Conservation (phyloP, 2,797 vertebrate genomes). For the Pithecia hirsuta region DNA sequence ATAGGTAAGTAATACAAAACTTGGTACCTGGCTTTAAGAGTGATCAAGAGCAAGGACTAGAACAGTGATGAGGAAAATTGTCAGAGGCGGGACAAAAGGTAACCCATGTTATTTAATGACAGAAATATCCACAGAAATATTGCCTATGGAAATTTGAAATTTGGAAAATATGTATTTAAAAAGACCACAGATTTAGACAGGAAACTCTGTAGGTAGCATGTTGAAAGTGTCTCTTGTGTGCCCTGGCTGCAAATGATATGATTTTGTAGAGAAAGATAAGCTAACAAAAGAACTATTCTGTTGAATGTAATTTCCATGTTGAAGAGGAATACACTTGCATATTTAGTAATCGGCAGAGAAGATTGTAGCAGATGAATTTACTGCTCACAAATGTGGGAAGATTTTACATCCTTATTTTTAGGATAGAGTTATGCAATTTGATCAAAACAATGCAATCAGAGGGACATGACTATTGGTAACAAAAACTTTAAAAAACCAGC, state of each 20-base stretch:
- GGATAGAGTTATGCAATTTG: neutral
- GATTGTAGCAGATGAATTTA: neutral
- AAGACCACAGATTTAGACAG: neutral
- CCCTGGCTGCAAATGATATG: neutral
- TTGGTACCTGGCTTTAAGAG: neutral
- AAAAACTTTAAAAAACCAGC: neutral
- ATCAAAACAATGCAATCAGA: neutral
- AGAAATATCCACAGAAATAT: neutral
- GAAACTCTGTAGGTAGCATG: neutral
- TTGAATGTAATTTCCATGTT: neutral
- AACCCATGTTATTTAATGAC: neutral
- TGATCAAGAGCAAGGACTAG: neutral
- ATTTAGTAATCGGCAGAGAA: neutral
- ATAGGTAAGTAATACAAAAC: neutral
- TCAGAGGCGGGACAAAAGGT: neutral
- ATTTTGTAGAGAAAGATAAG: neutral
- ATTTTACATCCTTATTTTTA: neutral
- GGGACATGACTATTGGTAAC: neutral
- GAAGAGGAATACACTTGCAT: neutral
- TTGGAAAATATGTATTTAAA: neutral
- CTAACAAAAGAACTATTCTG: neutral
- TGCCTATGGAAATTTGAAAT: neutral
- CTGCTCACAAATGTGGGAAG: neutral
- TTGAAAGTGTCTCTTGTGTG: neutral
- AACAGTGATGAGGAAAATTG: neutral